These are phyloP conservation scores for Clostera curtula DNA, from an alignment of 2,888 invertebrate species.

Conservation along the genomic window DNA sequence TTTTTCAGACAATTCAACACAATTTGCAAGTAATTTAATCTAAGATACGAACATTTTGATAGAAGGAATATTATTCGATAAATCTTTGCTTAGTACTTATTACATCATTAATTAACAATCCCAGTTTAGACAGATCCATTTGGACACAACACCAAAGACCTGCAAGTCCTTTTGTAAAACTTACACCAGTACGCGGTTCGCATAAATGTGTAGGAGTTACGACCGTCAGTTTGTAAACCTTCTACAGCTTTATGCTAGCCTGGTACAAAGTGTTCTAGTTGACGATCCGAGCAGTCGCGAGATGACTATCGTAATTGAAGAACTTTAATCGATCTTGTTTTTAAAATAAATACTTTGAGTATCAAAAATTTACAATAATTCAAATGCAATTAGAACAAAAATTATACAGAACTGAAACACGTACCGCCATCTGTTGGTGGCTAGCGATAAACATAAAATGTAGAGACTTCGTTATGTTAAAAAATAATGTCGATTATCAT, in stretches of 20 bases:
- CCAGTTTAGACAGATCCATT: conserved; percentile 16
- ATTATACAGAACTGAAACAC: conserved; percentile 9
- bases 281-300: conserved; percentile 62
- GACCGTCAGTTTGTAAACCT: conserved; percentile 27
- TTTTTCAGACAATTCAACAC: background rate
- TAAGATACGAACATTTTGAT: no score
- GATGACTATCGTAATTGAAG: conserved; percentile 38
- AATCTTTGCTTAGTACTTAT: no score
- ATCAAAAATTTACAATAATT: conserved; percentile 11
- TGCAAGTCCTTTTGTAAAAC: conserved; percentile 39
- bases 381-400: conserved; percentile 12
- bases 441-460: conserved; percentile 40
- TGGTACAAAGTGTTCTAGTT: conserved; percentile 70
- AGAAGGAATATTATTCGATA: no score
- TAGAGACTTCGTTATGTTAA: no score
- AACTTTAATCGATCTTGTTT: conserved; percentile 26
- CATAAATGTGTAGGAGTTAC: conserved; percentile 34
- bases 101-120: conserved; percentile 9
- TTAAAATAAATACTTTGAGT: conserved; percentile 17
- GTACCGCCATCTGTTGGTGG: conserved; percentile 59
- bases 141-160: no score
- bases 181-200: conserved; percentile 38
- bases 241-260: conserved; percentile 38
- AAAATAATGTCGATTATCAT: no score
- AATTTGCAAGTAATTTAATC: no score